phyloP scores from a whole-genome alignment of 2,888 invertebrate genomes.

The Tribolium freemani region DNA sequence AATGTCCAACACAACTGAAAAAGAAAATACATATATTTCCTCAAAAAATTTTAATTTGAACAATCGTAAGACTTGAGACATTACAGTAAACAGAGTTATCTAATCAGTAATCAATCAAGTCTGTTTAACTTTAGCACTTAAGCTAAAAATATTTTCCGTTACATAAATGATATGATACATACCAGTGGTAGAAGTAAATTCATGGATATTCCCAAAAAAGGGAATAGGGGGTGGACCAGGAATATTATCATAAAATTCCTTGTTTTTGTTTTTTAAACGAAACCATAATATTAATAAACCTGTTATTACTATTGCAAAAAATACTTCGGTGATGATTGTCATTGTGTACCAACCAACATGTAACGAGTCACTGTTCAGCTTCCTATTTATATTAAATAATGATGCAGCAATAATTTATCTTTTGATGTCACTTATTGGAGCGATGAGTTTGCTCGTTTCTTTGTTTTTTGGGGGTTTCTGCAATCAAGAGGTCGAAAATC shows the following conservation, averaged over 20 bases:
- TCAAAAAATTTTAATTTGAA: no score
- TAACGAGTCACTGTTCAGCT: background rate
- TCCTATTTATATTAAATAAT: background rate
- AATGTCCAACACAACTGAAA: background rate
- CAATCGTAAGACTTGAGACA: no score
- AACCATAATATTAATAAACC: background rate
- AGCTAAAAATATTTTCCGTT: no score
- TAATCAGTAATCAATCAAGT: no score
- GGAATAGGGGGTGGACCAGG: slow-evolving; percentile 13
- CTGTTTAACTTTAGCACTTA: no score
- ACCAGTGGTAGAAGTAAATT: slow-evolving; percentile 7
- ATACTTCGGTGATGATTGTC: background rate
- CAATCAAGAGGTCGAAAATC: no score
- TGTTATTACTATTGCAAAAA: background rate
- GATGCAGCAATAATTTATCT: background rate
- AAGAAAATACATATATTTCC: no score
- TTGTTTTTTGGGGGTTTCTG: no score
- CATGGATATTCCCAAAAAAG: slow-evolving; percentile 12
- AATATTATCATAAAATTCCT: slow-evolving; percentile 8
- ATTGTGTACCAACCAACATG: background rate
- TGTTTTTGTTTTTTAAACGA: background rate
- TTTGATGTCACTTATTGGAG: background rate
- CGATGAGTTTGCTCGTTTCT: background rate
- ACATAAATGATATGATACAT: background rate
- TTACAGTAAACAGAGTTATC: no score